phyloP scores from a whole-genome alignment of 1,140 invertebrate genomes.

The Anoplolepis gracilipes region DNA sequence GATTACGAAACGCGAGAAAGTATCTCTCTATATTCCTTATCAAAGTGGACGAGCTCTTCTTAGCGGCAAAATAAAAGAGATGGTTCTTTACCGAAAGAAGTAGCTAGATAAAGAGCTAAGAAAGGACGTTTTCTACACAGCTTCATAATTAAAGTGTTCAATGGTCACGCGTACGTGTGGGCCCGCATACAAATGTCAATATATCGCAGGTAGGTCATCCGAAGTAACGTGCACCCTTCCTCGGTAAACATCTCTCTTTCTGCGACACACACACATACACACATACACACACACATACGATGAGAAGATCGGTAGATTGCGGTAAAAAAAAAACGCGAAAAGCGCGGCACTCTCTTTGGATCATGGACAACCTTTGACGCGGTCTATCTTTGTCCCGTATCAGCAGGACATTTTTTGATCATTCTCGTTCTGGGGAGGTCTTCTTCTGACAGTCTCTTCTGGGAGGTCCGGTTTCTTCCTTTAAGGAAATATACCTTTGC shows the following conservation, averaged over 20 bases:
- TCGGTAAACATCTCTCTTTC: slow-evolving; percentile 63
- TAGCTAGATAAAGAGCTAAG: slow-evolving; percentile 19
- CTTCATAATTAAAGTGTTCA: slow-evolving; percentile 69
- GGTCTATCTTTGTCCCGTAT: slow-evolving; percentile 51
- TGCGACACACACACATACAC: slow-evolving; percentile 31
- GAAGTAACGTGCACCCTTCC: slow-evolving; percentile 67
- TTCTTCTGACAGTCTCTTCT: neutral
- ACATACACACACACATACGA: slow-evolving; percentile 9
- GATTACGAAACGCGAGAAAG: slow-evolving; percentile 1
- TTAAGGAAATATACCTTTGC: neutral
- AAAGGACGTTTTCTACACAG: slow-evolving; percentile 57
- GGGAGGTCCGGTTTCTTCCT: neutral
- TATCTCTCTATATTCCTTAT: slow-evolving; percentile 29
- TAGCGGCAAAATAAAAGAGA: neutral
- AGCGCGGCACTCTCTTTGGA: slow-evolving; percentile 37
- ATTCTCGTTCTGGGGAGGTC: neutral
- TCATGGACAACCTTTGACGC: slow-evolving; percentile 62
- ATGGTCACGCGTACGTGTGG: neutral
- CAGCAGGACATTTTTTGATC: slow-evolving; percentile 49
- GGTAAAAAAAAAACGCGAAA: slow-evolving; percentile 58
- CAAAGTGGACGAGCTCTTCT: slow-evolving; percentile 19
- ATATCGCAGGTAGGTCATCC: slow-evolving; percentile 65
- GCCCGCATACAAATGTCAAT: slow-evolving; percentile 58
- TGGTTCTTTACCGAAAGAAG: neutral
- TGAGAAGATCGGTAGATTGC: slow-evolving; percentile 61